Evolutionary conservation across 2,113 vertebrate species (phyloP).

Genomic region (Prinia subflava): DNA sequence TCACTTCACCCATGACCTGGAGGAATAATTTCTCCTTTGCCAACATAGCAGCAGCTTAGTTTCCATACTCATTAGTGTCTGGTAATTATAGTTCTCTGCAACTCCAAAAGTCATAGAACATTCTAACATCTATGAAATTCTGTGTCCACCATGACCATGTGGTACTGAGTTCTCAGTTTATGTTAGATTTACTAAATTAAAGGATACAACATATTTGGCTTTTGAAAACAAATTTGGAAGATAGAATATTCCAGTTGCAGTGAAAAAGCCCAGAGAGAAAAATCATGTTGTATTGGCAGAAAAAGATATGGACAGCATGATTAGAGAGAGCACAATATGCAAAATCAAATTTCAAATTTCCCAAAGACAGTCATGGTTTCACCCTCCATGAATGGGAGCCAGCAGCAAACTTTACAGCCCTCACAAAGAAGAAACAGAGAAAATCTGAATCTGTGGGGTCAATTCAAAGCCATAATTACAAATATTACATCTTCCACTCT

Average conservation of each 20-base stretch:
- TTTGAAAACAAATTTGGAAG: neutral
- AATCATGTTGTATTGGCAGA: neutral
- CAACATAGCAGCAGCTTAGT: neutral
- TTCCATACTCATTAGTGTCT: neutral
- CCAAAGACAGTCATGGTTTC: neutral
- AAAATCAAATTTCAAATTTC: neutral
- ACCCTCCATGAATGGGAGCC: neutral
- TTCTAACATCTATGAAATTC: neutral
- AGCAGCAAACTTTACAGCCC: neutral
- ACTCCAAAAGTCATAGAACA: neutral
- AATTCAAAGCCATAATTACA: neutral
- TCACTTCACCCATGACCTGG: neutral
- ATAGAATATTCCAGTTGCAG: neutral
- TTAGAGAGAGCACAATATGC: neutral
- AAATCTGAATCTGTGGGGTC: neutral
- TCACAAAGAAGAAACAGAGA: neutral
- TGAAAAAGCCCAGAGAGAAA: neutral
- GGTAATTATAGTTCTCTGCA: neutral
- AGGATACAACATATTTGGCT: neutral
- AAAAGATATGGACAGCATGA: neutral
- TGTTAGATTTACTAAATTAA: constrained; percentile 17
- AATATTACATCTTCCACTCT: neutral
- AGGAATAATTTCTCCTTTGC: neutral
- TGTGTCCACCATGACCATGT: neutral
- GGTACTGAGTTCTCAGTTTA: neutral